Evolutionary conservation across 2,888 invertebrate genomes (phyloP), one percentile per base, ranked within the genome.

Genomic region (Allygus modestus): DNA sequence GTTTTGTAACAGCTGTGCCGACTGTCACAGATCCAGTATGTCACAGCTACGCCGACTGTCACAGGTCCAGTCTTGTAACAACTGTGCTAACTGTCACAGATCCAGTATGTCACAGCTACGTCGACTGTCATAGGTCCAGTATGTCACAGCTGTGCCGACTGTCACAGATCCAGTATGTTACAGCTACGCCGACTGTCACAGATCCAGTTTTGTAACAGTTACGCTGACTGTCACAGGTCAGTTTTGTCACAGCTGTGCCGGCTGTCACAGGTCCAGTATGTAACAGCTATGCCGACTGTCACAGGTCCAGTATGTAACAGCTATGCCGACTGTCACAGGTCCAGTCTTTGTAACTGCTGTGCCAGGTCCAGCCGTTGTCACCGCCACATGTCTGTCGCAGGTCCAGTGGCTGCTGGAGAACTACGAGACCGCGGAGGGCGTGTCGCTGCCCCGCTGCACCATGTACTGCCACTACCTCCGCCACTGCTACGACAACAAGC

Each of bases 341-440:
- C 12, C 46, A 46, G 46, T 17, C 46, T 17, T 9, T 7, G 37
- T 37, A 7, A 7, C 37, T 37, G 5, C 37, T 46, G 46, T 46
- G 7, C 4, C 46, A 46, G 46, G 1, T 46, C 12, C 46, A 46
- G 46, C 17, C 46, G 1, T 9, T 7, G 37, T 37, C 9, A 7
- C 37, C 9, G 5, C 37, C n/a, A n/a, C n/a, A n/a, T n/a, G 37
- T 46, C 46, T 46, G 46, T 9, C 33, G 75, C 88, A 95, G 96
- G 95, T 97, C 81, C 96, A 97, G 91, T 99, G 99, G 99, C 93
- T 99, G 89, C 93, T 98, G 89, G 98, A 98, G 90, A 98, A 99
- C 92, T 99, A 99, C 91, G 99, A 99, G 92, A 98, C 98, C 61
- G 98, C 98, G 1, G 99, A 99, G 90, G 96, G 96, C 20, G 97